Percentiles rank a stretch among this genome's conserved stretches.
Conservation (phyloP, 35 echinoderm and acorn worm genomes). For the Ophiothrix spiculata region DNA sequence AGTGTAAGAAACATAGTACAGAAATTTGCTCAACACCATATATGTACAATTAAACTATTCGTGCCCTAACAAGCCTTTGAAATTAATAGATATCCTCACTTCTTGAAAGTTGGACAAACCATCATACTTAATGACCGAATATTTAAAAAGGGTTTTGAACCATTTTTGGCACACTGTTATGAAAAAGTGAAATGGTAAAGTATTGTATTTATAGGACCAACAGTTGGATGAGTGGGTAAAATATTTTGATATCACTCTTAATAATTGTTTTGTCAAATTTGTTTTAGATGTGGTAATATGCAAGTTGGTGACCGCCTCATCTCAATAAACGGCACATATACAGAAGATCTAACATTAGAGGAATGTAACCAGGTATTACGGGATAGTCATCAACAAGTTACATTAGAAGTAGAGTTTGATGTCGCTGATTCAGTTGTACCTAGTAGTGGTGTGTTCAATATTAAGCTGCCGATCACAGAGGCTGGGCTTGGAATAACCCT, state of each 20-base stretch:
- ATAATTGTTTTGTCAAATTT: neutral
- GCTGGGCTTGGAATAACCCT: conserved; percentile 82
- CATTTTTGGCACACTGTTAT: too few species aligned
- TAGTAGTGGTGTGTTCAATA: conserved; percentile 92
- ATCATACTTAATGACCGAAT: too few species aligned
- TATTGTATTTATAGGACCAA: too few species aligned
- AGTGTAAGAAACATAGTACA: too few species aligned
- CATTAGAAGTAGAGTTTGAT: conserved; percentile 89
- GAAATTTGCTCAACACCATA: too few species aligned
- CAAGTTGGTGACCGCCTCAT: conserved; percentile 85
- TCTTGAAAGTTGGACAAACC: too few species aligned
- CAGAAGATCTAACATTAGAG: conserved; percentile 86
- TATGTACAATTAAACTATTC: too few species aligned
- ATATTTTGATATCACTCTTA: neutral
- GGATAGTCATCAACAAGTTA: conserved; percentile 74
- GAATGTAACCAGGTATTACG: conserved; percentile 77
- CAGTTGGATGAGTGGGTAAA: too few species aligned
- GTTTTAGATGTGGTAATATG: conserved; percentile 74
- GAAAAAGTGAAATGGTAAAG: too few species aligned
- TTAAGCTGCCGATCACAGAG: conserved; percentile 85
- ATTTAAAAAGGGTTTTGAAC: too few species aligned
- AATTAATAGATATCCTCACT: too few species aligned
- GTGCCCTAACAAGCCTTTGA: too few species aligned
- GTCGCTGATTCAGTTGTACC: conserved; percentile 96
- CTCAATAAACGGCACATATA: conserved; percentile 77